A percentile compares a stretch with the other conserved stretches of the same genome.
Evolutionary conservation across 2,888 invertebrate species (phyloP).

Genomic region (Pristionchus arcanus): DNA sequence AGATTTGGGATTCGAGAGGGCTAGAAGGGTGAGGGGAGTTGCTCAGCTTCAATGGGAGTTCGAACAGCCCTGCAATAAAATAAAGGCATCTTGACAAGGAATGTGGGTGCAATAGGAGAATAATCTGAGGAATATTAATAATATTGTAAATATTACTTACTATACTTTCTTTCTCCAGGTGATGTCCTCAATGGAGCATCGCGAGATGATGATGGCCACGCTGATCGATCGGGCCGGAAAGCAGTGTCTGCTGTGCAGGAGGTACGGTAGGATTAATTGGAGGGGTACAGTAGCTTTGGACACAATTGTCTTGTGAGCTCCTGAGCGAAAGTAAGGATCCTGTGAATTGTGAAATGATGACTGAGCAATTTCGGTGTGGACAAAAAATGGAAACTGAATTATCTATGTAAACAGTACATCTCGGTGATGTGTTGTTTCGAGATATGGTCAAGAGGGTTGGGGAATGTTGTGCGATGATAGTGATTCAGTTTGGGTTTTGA

Average conservation of each 20-base stretch:
- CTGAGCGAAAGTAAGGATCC: too few species aligned
- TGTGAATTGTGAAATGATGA: too few species aligned
- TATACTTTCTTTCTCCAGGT: background rate
- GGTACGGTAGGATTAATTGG: slow-evolving; percentile 6
- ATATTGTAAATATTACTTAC: too few species aligned
- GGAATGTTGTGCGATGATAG: too few species aligned
- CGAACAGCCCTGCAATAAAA: background rate
- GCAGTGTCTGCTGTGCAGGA: slow-evolving; percentile 89
- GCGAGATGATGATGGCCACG: slow-evolving; percentile 64
- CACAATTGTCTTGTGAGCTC: background rate
- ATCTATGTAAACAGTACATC: too few species aligned
- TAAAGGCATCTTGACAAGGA: background rate
- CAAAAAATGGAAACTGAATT: too few species aligned
- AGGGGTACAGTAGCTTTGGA: background rate
- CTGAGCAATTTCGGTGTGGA: too few species aligned
- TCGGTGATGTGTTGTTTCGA: too few species aligned
- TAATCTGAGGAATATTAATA: too few species aligned
- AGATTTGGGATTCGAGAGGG: background rate
- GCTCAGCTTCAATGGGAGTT: too few species aligned
- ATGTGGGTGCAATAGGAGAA: background rate
- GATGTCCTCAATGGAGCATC: slow-evolving; percentile 54
- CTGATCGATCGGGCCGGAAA: slow-evolving; percentile 76
- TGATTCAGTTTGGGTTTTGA: too few species aligned
- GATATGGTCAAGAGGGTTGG: too few species aligned
- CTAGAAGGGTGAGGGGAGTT: background rate